Conservation (phyloP, 2,797 vertebrate species). For the Hypotaenidia okinawae region DNA sequence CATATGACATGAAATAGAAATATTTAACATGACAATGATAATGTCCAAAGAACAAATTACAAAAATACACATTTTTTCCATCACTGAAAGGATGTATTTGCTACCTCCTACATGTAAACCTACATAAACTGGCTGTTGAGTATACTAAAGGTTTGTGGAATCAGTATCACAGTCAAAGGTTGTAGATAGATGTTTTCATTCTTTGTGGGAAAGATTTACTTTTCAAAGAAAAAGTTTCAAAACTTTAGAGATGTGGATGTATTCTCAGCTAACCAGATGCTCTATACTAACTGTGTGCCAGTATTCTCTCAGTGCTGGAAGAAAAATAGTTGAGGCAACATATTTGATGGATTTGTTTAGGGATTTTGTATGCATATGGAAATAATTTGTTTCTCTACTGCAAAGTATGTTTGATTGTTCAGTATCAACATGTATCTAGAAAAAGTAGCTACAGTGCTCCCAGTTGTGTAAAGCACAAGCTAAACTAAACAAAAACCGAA, state of each 20-base stretch:
- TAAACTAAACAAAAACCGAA: slow-evolving; percentile 63
- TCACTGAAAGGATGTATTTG: neutral
- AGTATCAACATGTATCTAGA: slow-evolving; percentile 66
- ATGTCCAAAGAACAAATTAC: neutral
- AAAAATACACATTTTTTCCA: neutral
- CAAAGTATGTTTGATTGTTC: slow-evolving; percentile 63
- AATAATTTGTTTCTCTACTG: slow-evolving; percentile 66
- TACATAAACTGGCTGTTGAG: neutral
- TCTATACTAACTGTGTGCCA: slow-evolving; percentile 28
- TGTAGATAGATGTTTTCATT: neutral
- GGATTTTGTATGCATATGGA: slow-evolving; percentile 71
- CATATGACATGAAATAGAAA: neutral
- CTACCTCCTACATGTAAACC: neutral
- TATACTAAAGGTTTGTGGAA: neutral
- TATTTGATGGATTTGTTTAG: slow-evolving; percentile 68
- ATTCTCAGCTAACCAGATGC: slow-evolving; percentile 55
- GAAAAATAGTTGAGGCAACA: slow-evolving; percentile 59
- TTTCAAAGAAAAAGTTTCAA: slow-evolving; percentile 20
- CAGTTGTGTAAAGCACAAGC: slow-evolving; percentile 46
- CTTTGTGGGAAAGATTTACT: slow-evolving; percentile 24
- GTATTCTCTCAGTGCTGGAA: slow-evolving; percentile 53
- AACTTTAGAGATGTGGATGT: slow-evolving; percentile 29
- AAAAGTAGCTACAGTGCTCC: slow-evolving; percentile 68
- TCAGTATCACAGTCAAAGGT: neutral
- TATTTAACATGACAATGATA: neutral